Evolutionary conservation across 1,140 invertebrate species (phyloP), one percentile per base, ranked within the genome.

Genomic region (Gonatopus flavifemur): DNA sequence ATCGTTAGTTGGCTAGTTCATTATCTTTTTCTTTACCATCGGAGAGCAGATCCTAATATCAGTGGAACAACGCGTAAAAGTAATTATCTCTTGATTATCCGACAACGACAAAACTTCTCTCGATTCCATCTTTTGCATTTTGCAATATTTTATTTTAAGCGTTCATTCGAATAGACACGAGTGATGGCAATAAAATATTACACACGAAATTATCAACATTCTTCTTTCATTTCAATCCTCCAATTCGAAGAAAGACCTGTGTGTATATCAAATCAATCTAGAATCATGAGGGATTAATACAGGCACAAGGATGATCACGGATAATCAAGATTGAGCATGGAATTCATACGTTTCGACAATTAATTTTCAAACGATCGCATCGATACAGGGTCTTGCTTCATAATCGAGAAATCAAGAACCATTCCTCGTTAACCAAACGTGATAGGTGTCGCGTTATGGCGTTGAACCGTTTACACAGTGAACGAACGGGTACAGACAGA

Each of bases 81-180:
- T 57, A 60, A 60, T 60, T 60, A 60, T 54, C 50, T 44, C 21
- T 21, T 42, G 47, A 37, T 57, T 57, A 57, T 60, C 55, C 57
- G 58, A 38, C 58, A 50, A 19, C 37, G 55, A 57, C 55, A 60
- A 47, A 50, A 57, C 47, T n/a, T n/a, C n/a, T n/a, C 37, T 43
- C 49, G 39, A 51, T 48, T 58, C 47, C 52, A 51, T 21, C 49
- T 42, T 46, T n/a, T n/a, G n/a, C n/a, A n/a, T n/a, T n/a, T n/a
- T n/a, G n/a, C n/a, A n/a, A n/a, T n/a, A n/a, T n/a, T n/a, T n/a
- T n/a, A n/a, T n/a, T n/a, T n/a, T n/a, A n/a, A n/a, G n/a, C n/a
- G n/a, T n/a, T n/a, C n/a, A n/a, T n/a, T n/a, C n/a, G n/a, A n/a
- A n/a, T n/a, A n/a, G n/a, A n/a, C n/a, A n/a, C n/a, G n/a, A n/a